Base-by-base conservation (phyloP, 2,888 invertebrate species). In the Dioctria linearis region DNA sequence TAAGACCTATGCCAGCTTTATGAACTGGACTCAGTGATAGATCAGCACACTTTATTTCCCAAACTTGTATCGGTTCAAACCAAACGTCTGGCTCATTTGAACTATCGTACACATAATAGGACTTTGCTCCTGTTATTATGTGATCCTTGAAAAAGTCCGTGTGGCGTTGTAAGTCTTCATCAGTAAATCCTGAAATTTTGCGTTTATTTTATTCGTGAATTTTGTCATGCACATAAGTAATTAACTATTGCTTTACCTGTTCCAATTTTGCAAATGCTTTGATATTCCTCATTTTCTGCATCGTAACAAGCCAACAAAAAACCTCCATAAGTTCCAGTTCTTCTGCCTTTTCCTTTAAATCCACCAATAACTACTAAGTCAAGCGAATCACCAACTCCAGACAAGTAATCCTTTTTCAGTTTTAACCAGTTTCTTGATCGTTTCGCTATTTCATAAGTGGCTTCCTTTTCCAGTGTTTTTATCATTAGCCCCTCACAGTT, bases 401-500 rank as follows among this genome's bases (percentile, higher is more conserved):
- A 96, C 83, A 99, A 90, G 90, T 99, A 99, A 90, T 99, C 99
- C 87, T 99, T 99, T 89, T 99, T 99, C 80, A 99, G 89, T 90
- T 98, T 98, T 54, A 98, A 90, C 98, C 98, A 98, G 88, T 97
- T 98, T 83, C 94, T 93, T 0, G 97, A 97, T 57, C 99, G 90
- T 85, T 98, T 95, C 0, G 99, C 98, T 85, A 99, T 99, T 91
- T 99, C 99, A 89, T 99, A 99, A 0, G 95, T 95, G 0, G 99
- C 97, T 85, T 95, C 94, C 3, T 88, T 88, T 84, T 94, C 92
- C 75, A 99, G 90, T 0, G 98, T 96, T 91, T 99, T 99, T 5
- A 99, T 96, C 99, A 99, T 99, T 80, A 99, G 91, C 1, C 99
- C 99, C 90, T 99, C 99, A 90, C 99, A 99, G 87, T 98, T 97